Percentiles rank a stretch among this genome's conserved stretches.
phyloP scores from a whole-genome alignment of 2,888 invertebrate genomes.

The Oligia strigilis region DNA sequence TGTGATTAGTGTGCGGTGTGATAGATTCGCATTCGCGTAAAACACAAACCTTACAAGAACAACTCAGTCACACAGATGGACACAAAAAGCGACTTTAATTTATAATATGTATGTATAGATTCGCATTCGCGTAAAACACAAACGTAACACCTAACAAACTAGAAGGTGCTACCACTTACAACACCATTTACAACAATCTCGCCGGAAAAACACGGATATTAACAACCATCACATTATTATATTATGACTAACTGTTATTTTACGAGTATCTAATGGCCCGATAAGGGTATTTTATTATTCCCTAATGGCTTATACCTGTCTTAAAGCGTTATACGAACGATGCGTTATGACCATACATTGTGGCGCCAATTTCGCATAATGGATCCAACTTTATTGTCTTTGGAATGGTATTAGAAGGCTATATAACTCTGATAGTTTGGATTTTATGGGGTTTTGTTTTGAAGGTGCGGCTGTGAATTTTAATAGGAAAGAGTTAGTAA shows the following conservation, averaged over 20 bases:
- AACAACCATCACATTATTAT: constrained; percentile 89
- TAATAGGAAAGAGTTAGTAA: not conserved
- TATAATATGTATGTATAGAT: too few relatives aligned
- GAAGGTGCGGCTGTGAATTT: constrained; percentile 6
- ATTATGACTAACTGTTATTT: constrained; percentile 90
- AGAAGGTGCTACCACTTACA: constrained; percentile 29
- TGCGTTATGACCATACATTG: constrained; percentile 87
- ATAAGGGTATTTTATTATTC: constrained; percentile 90
- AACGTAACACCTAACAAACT: not conserved
- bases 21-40: not conserved
- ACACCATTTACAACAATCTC: constrained; percentile 68
- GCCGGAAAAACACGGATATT: constrained; percentile 85
- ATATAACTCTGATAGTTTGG: constrained; percentile 69
- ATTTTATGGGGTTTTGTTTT: constrained; percentile 29
- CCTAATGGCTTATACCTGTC: constrained; percentile 90
- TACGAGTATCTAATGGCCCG: constrained; percentile 89
- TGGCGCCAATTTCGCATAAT: constrained; percentile 88
- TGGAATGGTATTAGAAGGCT: constrained; percentile 76
- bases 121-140: not conserved
- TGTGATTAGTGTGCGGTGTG: too few relatives aligned
- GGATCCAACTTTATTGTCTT: constrained; percentile 85
- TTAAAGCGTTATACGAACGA: constrained; percentile 81
- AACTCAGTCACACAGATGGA: too few relatives aligned
- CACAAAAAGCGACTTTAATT: too few relatives aligned
- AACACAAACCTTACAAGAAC: not conserved